phyloP scores from a whole-genome alignment of 2,113 vertebrate species.

The Xerus inauris region DNA sequence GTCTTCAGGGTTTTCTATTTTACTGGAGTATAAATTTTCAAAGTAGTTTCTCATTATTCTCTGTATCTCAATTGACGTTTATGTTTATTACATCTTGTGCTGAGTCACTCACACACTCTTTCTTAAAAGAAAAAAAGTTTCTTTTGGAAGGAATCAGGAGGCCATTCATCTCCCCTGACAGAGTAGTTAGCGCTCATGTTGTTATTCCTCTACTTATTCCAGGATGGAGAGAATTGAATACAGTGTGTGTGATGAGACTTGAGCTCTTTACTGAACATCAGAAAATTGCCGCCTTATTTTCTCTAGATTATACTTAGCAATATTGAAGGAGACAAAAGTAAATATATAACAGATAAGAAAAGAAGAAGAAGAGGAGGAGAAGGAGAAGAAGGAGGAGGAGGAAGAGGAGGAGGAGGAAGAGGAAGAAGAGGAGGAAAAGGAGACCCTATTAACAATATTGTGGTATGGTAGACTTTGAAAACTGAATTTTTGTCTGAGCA shows the following conservation, averaged over 20 bases:
- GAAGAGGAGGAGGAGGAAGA: no score
- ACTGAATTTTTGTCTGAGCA: not conserved
- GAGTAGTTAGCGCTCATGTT: not conserved
- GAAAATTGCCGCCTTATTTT: not conserved
- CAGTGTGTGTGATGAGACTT: not conserved
- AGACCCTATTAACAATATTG: not conserved
- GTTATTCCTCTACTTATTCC: not conserved
- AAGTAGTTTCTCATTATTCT: no score
- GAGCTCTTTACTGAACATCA: not conserved
- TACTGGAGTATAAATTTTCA: no score
- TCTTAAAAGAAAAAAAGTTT: not conserved
- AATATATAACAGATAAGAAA: not conserved
- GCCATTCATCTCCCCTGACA: not conserved
- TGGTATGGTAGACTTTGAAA: not conserved
- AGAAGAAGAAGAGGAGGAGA: no score
- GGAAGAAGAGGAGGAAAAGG: not conserved
- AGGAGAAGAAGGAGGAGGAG: no score
- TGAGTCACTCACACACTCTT: not conserved
- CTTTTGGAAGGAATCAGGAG: not conserved
- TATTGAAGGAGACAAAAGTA: not conserved
- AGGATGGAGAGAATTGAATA: not conserved
- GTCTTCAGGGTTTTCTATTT: no score
- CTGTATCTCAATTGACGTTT: constrained; percentile 32
- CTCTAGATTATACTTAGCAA: constrained; percentile 8
- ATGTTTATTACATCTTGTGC: not conserved